These are phyloP conservation scores for Haliclystus octoradiatus DNA, from an alignment of 30 jellyfish, hydroid and myxozoan species.

Conservation along the genomic window DNA sequence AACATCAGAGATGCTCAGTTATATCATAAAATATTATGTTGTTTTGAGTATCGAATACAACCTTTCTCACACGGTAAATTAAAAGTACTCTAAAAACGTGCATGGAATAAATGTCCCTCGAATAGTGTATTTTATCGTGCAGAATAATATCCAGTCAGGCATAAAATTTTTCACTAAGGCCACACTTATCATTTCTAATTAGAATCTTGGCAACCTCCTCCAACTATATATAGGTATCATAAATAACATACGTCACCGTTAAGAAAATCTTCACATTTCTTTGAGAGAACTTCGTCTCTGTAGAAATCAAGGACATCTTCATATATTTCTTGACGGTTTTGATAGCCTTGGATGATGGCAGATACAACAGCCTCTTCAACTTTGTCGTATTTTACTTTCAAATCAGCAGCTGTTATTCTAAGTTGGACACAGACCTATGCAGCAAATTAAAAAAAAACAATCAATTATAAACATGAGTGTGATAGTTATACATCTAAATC, in stretches of 20 bases:
- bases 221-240: not conserved
- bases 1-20: no score
- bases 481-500: not conserved
- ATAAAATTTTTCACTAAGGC: no score
- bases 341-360: constrained; percentile 46
- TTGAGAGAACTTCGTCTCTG: constrained; percentile 43
- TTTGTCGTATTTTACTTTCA: constrained; percentile 31
- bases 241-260: constrained; percentile 45
- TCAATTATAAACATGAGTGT: not conserved
- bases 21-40: no score
- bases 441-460: not conserved
- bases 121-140: no score
- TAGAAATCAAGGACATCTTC: constrained; percentile 26
- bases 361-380: constrained; percentile 26
- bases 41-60: no score
- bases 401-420: constrained; percentile 35
- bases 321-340: constrained; percentile 24
- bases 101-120: no score
- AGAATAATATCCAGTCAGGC: no score
- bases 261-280: constrained; percentile 61
- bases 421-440: constrained; percentile 43
- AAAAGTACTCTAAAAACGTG: no score
- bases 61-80: no score
- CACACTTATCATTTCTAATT: not conserved
- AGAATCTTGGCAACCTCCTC: not conserved